phyloP scores from a whole-genome alignment of 2,113 vertebrate species.

The Siniperca chuatsi region DNA sequence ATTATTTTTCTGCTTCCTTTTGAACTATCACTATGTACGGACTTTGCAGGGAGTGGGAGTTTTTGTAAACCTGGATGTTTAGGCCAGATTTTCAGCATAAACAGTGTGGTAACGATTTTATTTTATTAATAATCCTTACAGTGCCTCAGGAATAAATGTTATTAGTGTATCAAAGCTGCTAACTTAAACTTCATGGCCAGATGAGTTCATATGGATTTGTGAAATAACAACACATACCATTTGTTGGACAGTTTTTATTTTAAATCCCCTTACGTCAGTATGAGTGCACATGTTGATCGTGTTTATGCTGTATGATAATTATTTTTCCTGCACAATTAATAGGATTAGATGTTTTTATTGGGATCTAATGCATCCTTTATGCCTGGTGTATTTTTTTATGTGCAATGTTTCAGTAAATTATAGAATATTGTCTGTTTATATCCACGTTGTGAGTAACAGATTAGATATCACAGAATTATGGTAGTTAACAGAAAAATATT shows the following conservation, averaged over 20 bases:
- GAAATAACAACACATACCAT: not conserved
- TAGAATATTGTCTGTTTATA: not conserved
- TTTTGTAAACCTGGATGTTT: conserved; percentile 30
- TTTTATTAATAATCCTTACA: not conserved
- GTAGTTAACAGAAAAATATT: not conserved
- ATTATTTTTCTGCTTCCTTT: conserved; percentile 13
- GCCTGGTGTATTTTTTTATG: not conserved
- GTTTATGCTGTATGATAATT: not conserved
- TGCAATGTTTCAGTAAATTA: not conserved
- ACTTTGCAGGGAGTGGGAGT: conserved; percentile 5
- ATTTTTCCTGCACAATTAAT: not conserved
- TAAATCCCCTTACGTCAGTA: not conserved
- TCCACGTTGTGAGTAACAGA: not conserved
- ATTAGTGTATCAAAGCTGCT: not conserved
- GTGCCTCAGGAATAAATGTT: not conserved
- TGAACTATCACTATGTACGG: not conserved
- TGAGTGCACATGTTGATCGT: not conserved
- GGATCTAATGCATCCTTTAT: not conserved
- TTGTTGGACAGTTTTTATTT: not conserved
- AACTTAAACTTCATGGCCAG: not conserved
- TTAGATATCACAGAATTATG: not conserved
- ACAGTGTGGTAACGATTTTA: conserved; percentile 42
- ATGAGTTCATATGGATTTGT: not conserved
- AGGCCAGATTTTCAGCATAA: conserved; percentile 26
- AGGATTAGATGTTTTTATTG: not conserved